Percentiles rank a stretch among this genome's conserved stretches.
Conservation (phyloP, 2,797 vertebrate genomes). For the Lutra lutra region DNA sequence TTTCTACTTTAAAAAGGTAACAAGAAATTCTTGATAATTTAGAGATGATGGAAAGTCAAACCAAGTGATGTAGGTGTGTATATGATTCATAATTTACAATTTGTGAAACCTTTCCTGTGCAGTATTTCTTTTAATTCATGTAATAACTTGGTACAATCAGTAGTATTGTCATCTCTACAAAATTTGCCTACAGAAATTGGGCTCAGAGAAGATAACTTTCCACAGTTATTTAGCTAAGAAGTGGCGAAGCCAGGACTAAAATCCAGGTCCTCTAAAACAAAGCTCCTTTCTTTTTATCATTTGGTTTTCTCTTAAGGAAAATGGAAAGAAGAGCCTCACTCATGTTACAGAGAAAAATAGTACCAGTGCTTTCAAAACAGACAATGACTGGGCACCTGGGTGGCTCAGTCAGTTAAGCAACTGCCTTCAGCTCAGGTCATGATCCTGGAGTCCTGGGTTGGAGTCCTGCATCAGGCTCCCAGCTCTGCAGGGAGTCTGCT, state of each 20-base stretch:
- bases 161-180: constrained; percentile 15
- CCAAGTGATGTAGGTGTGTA: not conserved
- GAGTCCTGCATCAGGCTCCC: too few relatives aligned
- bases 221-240: not conserved
- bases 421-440: too few relatives aligned
- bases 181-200: not conserved
- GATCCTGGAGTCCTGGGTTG: too few relatives aligned
- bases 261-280: not conserved
- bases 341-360: not conserved
- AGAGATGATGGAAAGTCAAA: not conserved
- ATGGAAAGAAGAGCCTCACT: not conserved
- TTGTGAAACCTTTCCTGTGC: not conserved
- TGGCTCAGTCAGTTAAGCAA: too few relatives aligned
- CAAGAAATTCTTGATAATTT: constrained; percentile 35
- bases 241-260: not conserved
- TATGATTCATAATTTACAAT: not conserved
- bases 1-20: constrained; percentile 22
- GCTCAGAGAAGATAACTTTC: not conserved
- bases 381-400: not conserved
- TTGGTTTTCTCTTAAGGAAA: not conserved
- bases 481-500: too few relatives aligned
- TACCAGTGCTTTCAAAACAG: constrained; percentile 1
- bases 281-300: not conserved
- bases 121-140: constrained; percentile 12
- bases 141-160: not conserved